Conservation (phyloP, 2,888 invertebrate species). For the Fissipunctia ypsillon region DNA sequence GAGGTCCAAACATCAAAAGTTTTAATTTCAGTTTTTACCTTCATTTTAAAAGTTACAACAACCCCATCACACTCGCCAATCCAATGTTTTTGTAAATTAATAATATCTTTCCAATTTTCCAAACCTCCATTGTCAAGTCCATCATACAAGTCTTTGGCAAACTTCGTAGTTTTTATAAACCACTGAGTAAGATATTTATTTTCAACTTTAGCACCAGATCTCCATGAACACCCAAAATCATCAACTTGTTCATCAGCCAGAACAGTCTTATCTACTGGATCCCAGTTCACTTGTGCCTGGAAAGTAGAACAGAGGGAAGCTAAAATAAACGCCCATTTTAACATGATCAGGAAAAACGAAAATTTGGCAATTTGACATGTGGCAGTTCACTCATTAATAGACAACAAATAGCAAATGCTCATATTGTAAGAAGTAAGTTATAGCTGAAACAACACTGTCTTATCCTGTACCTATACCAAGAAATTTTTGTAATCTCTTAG, state of each 20-base stretch:
- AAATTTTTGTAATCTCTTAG: too few relatives aligned
- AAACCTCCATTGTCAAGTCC: conserved; percentile 93
- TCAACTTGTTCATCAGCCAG: conserved; percentile 99
- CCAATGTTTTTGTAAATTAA: conserved; percentile 96
- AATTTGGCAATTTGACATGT: background rate
- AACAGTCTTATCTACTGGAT: conserved; percentile 99
- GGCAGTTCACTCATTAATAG: too few relatives aligned
- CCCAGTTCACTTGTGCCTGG: conserved; percentile 98
- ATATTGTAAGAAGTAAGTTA: too few relatives aligned
- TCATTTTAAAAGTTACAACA: conserved; percentile 92
- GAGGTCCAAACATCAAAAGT: conserved; percentile 93
- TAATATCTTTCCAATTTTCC: conserved; percentile 96
- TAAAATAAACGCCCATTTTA: background rate
- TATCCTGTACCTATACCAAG: too few relatives aligned
- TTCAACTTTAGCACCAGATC: conserved; percentile 98
- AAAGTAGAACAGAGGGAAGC: conserved; percentile 57
- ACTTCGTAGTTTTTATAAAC: conserved; percentile 97
- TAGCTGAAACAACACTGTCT: too few relatives aligned
- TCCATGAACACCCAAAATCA: conserved; percentile 97
- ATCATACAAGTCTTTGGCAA: conserved; percentile 93
- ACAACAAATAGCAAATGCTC: too few relatives aligned
- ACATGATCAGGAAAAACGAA: background rate
- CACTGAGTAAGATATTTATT: conserved; percentile 97
- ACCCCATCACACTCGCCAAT: conserved; percentile 96
- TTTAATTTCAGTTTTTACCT: conserved; percentile 72